Percentiles rank a stretch among this genome's conserved stretches.
phyloP scores from a whole-genome alignment of 2,113 vertebrate genomes.

The Machaerirhynchus nigripectus region DNA sequence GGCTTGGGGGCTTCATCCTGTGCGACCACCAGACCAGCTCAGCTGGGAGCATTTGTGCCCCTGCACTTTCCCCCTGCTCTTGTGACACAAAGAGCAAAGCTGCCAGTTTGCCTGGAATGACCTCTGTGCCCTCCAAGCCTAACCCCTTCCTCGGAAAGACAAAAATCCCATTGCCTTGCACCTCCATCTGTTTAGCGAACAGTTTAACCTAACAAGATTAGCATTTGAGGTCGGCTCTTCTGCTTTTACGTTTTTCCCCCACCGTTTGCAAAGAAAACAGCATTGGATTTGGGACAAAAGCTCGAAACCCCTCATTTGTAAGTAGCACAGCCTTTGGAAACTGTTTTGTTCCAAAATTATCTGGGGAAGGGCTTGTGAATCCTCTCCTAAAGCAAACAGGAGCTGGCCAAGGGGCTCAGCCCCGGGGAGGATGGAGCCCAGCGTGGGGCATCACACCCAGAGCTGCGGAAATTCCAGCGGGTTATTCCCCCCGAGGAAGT shows the following conservation, averaged over 20 bases:
- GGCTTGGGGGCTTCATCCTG: not conserved
- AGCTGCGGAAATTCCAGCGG: not conserved
- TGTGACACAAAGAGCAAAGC: conserved; percentile 44
- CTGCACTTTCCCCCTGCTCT: not conserved
- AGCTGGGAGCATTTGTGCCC: not conserved
- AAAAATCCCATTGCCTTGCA: conserved; percentile 43
- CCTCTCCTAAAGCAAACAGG: not conserved
- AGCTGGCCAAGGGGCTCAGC: not conserved
- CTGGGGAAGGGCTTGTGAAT: not conserved
- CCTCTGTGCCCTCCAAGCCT: conserved; percentile 41
- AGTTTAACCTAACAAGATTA: conserved; percentile 73
- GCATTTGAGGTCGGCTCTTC: conserved; percentile 34
- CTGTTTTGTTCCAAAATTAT: conserved; percentile 40
- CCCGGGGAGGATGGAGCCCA: not conserved
- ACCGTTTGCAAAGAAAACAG: conserved; percentile 52
- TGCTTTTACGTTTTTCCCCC: not conserved
- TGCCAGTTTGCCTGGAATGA: conserved; percentile 36
- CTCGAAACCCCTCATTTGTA: conserved; percentile 45
- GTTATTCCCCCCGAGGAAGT: not conserved
- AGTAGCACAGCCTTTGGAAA: conserved; percentile 42
- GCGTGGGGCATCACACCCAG: not conserved
- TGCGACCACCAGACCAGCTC: not conserved
- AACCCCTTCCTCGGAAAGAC: conserved; percentile 26
- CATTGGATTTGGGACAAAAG: conserved; percentile 57
- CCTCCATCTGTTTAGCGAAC: conserved; percentile 63